Base-by-base conservation (phyloP, 2,113 vertebrate genomes). In the Nothoprocta pentlandii region DNA sequence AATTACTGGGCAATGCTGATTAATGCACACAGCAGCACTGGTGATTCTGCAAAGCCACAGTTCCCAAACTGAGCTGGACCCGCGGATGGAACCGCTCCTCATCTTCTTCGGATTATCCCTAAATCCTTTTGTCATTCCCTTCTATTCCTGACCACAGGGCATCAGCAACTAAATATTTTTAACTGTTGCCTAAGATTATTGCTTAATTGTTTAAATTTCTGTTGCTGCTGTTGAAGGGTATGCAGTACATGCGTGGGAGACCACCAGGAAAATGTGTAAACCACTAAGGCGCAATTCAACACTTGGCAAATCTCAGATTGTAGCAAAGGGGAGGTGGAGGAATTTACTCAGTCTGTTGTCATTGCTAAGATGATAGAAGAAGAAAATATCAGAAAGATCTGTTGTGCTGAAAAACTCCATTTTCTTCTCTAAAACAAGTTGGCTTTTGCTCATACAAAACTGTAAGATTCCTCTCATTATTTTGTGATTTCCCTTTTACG, bases 371-470 rank as follows among this genome's bases (percentile, higher is more conserved):
- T 84, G n/a, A 74, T 61, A 86, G 39, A 77, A 82, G 22, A 79
- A 22, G 46, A 81, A 71, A 70, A 88, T 28, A 77, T 6, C 20
- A 17, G 25, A 80, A 87, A 81, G 62, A 87, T 76, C 46, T 90
- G 30, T 46, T 63, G 94, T 6, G 83, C 23, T 36, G 34, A 63
- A 87, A 93, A 93, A 58, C 34, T 83, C 21, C 51, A 30, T 26
- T 41, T 93, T 87, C 36, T 90, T 85, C 90, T 70, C 56, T 85
- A 93, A 92, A 91, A 77, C 32, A 80, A 90, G 28, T 23, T 59
- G n/a, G 7, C 6, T 93, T 91, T 83, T 80, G 6, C 41, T 90
- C 44, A 85, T 67, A 77, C 34, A 80, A 8, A 49, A 85, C 79
- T 66, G 23, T 10, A 26, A 90, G 42, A 95, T 74, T 90, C 41